phyloP scores from a whole-genome alignment of 2,113 vertebrate genomes.

The Forbesichthys agassizii region DNA sequence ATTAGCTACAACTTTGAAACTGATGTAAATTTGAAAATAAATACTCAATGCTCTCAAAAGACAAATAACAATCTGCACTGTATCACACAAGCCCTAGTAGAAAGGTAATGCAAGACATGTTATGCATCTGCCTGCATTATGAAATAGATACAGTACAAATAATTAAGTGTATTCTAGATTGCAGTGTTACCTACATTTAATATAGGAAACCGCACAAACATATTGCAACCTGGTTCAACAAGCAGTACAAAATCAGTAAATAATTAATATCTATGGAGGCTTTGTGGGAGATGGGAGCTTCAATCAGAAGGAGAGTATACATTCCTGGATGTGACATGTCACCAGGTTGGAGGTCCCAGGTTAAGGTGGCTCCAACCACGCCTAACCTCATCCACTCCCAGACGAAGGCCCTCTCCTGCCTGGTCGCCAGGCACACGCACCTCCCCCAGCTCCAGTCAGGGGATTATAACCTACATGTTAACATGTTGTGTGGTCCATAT shows the following conservation, averaged over 20 bases:
- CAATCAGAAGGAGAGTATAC: constrained; percentile 42
- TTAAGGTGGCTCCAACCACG: constrained; percentile 61
- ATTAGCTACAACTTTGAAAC: too few relatives aligned
- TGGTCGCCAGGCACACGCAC: constrained; percentile 87
- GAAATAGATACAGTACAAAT: too few relatives aligned
- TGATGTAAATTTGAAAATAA: too few relatives aligned
- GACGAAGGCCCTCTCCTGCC: constrained; percentile 87
- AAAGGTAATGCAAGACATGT: too few relatives aligned
- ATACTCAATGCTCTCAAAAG: too few relatives aligned
- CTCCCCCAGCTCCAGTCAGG: constrained; percentile 86
- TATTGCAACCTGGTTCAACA: not conserved
- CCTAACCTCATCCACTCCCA: constrained; percentile 92
- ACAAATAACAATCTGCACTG: too few relatives aligned
- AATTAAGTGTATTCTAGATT: too few relatives aligned
- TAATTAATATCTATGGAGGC: constrained; percentile 8
- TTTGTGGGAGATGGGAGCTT: constrained; percentile 48
- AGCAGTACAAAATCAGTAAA: not conserved
- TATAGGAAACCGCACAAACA: not conserved
- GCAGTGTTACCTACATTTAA: not conserved
- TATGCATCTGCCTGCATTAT: too few relatives aligned
- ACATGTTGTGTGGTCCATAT: not conserved
- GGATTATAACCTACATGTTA: constrained; percentile 86
- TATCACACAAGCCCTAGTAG: too few relatives aligned
- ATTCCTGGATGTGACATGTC: not conserved
- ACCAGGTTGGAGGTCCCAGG: constrained; percentile 24